Conservation (phyloP, 2,113 vertebrate species). For the Ceratotherium simum region DNA sequence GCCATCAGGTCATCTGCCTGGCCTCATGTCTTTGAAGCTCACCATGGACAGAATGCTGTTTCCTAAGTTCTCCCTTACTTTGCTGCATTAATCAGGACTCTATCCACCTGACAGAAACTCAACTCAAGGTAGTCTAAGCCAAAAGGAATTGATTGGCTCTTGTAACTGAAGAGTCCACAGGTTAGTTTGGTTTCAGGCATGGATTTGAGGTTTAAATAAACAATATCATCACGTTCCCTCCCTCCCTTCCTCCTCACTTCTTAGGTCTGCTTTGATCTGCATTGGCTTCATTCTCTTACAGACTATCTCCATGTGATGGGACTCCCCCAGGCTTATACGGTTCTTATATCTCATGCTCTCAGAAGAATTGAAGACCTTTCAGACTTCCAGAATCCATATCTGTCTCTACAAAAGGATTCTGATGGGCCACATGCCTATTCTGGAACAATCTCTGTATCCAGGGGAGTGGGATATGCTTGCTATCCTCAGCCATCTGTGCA, state of each 20-base stretch:
- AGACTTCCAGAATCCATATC: not conserved
- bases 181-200: not conserved
- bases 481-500: not conserved
- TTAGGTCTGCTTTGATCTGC: not conserved
- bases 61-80: not conserved
- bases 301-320: not conserved
- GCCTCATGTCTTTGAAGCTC: not conserved
- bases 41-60: not conserved
- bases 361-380: not conserved
- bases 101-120: not conserved
- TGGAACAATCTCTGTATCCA: not conserved
- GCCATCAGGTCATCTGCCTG: not conserved
- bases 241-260: not conserved
- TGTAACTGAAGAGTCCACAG: not conserved
- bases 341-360: not conserved
- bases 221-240: not conserved
- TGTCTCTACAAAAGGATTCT: not conserved
- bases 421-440: not conserved
- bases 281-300: not conserved
- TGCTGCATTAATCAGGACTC: not conserved
- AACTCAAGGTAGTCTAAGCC: not conserved
- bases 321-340: not conserved
- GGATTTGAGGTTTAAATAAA: not conserved
- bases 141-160: not conserved
- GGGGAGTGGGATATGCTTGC: not conserved